Evolutionary conservation across 2,888 invertebrate genomes (phyloP), one percentile per base, ranked within the genome.

Genomic region (Willowsia nigromaculata): DNA sequence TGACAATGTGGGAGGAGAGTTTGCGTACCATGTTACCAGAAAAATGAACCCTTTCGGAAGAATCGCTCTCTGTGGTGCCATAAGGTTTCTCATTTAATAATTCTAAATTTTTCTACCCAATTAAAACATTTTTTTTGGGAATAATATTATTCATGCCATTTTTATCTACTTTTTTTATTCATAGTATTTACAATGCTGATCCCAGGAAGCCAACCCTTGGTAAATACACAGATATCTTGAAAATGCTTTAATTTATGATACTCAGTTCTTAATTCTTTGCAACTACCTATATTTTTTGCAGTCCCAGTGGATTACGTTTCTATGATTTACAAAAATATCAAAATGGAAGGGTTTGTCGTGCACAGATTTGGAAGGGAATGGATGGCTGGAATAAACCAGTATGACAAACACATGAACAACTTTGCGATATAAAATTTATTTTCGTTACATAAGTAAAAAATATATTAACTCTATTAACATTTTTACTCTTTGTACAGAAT

Each of bases 1-100:
- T 93, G 97, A 97, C 93, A 97, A 97, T 93, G 97, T 96, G 22
- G 96, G 96, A 7, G 96, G 96, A 0, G 95, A 95, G 91, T 94
- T 96, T 11, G 95, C 96, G 62, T 95, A 95, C 87, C 94, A 93
- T 7, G 81, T 95, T 22, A 95, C 95, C 91, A 43, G 76, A 7
- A 22, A 33, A 7, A 96, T 96, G 96, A 96, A 95, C 87, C 88
- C 90, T 22, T 94, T 93, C 91, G 96, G 96, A 0, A 94, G 96
- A 88, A 94, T 96, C 13, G 94, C 96, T 0, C 95, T 96, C 4
- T 96, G 96, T 93, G 96, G 96, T 18, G 94, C 95, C 1, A 96
- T 96, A n/a, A n/a, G n/a, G n/a, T n/a, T n/a, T n/a, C n/a, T n/a
- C n/a, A n/a, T n/a, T n/a, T n/a, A n/a, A n/a, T n/a, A n/a, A n/a